These are phyloP conservation scores for Psettodes erumei DNA, from an alignment of 2,113 vertebrate genomes.

Conservation along the genomic window DNA sequence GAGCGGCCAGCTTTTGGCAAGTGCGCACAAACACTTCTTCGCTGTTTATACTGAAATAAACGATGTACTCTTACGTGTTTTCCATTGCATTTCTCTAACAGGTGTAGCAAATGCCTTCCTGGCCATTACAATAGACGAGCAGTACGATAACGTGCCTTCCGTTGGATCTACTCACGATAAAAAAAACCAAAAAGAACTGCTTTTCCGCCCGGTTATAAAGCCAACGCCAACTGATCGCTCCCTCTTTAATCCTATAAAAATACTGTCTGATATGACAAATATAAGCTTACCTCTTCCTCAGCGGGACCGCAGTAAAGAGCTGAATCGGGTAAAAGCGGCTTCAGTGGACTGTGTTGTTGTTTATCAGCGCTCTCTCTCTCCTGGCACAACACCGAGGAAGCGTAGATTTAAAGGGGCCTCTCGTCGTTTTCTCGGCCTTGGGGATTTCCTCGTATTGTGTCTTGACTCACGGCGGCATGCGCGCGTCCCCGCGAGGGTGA, in stretches of 20 bases:
- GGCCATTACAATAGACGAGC: not conserved
- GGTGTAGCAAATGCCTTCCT: constrained; percentile 24
- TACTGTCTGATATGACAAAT: not conserved
- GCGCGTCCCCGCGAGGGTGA: constrained; percentile 64
- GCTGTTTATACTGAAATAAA: constrained; percentile 34
- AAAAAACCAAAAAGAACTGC: no score
- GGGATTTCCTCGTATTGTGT: constrained; percentile 79
- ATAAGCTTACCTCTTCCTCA: constrained; percentile 32
- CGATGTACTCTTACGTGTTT: not conserved
- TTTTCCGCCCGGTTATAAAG: not conserved
- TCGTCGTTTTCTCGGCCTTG: constrained; percentile 49
- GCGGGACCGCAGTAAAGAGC: constrained; percentile 28
- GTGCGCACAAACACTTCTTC: constrained; percentile 31
- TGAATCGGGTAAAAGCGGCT: constrained; percentile 50
- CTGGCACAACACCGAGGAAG: constrained; percentile 50
- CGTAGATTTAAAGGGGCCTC: constrained; percentile 72
- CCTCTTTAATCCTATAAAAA: not conserved
- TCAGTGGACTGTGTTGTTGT: constrained; percentile 68
- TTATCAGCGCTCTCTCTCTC: constrained; percentile 53
- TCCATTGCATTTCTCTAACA: constrained; percentile 16
- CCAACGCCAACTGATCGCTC: not conserved
- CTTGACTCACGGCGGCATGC: constrained; percentile 44
- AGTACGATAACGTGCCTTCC: not conserved
- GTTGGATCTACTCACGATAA: not conserved
- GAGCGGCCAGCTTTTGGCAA: not conserved